These are phyloP conservation scores for Mus spretus DNA, from an alignment of 2,797 vertebrate genomes.

Conservation along the genomic window DNA sequence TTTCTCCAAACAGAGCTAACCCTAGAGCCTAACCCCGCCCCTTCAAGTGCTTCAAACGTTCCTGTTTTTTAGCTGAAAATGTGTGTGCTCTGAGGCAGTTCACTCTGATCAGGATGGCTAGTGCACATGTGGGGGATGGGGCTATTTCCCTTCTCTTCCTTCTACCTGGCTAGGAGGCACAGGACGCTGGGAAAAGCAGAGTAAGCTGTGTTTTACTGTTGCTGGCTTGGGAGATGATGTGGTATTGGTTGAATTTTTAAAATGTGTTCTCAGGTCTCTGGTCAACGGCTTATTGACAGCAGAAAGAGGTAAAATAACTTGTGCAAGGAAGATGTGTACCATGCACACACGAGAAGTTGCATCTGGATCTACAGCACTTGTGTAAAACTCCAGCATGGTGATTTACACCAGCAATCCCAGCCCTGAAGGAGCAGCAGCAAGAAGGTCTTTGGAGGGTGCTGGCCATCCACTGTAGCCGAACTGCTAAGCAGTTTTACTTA, in stretches of 20 bases:
- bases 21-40: not conserved
- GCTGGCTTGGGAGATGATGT: not conserved
- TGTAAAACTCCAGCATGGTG: not conserved
- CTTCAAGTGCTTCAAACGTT: not conserved
- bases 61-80: slow-evolving; percentile 4
- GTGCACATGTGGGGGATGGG: not conserved
- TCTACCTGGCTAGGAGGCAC: not conserved
- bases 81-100: not conserved
- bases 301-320: slow-evolving; percentile 40
- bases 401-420: not conserved
- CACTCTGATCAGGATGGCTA: not conserved
- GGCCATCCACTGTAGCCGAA: not conserved
- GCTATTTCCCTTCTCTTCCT: not conserved
- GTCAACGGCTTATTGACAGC: not conserved
- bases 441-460: not conserved
- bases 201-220: not conserved
- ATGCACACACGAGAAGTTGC: too few relatives aligned
- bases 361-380: not conserved
- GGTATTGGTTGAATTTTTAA: not conserved
- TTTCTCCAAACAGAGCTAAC: not conserved
- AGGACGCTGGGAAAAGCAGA: not conserved
- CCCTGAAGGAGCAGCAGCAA: not conserved
- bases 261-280: not conserved
- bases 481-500: not conserved
- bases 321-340: not conserved